Evolutionary conservation across 2,888 invertebrate species (phyloP).

Genomic region (Trypoxylon attenuatum): DNA sequence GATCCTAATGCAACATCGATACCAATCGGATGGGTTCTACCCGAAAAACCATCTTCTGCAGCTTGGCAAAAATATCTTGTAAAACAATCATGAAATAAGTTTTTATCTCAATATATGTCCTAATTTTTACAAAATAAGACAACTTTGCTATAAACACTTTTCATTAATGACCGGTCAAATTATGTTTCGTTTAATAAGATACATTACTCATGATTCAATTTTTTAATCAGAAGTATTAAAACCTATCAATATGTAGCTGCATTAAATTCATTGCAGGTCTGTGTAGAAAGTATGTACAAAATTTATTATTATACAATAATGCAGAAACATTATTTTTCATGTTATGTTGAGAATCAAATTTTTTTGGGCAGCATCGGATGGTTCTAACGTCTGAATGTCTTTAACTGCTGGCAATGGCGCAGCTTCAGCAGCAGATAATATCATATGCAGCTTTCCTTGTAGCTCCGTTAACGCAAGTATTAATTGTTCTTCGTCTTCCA

Average conservation of each 20-base stretch:
- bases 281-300: constrained; percentile 49
- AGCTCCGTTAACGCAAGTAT: constrained; percentile 80
- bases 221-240: neutral
- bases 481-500: constrained; percentile 83
- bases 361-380: constrained; percentile 74
- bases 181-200: constrained; percentile 13
- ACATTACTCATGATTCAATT: neutral
- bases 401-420: constrained; percentile 42
- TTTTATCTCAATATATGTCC: constrained; percentile 12
- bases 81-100: constrained; percentile 44
- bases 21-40: constrained; percentile 85
- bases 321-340: constrained; percentile 50
- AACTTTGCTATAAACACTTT: constrained; percentile 22
- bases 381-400: constrained; percentile 57
- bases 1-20: constrained; percentile 78
- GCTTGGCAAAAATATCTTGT: constrained; percentile 72
- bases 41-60: constrained; percentile 74
- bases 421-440: constrained; percentile 78
- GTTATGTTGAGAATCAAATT: constrained; percentile 64
- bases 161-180: neutral
- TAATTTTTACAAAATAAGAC: constrained; percentile 17
- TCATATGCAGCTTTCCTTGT: constrained; percentile 82
- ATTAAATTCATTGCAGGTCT: too few relatives aligned
- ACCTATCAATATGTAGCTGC: constrained; percentile 5
- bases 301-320: constrained; percentile 20